Conservation (phyloP, 2,888 invertebrate genomes). For the Hypsopygia costalis region DNA sequence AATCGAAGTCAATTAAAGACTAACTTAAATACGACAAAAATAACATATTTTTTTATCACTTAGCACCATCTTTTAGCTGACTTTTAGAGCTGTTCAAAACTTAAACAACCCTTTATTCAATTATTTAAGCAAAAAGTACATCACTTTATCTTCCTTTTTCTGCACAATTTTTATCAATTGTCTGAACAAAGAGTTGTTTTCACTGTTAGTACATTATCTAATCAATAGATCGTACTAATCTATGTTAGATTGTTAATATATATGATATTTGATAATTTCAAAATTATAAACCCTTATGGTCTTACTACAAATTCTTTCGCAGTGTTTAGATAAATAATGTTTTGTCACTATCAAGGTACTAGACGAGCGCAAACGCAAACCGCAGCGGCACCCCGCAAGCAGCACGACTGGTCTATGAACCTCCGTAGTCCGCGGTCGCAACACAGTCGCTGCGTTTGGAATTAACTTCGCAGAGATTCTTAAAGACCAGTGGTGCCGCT, state of each 20-base stretch:
- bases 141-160: background rate
- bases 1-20: conserved; percentile 11
- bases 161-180: background rate
- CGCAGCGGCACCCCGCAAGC: too few relatives aligned
- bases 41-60: conserved; percentile 29
- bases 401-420: too few relatives aligned
- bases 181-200: conserved; percentile 17
- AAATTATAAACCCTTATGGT: conserved; percentile 2
- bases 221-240: conserved; percentile 35
- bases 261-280: conserved; percentile 11
- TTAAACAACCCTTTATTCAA: conserved; percentile 16
- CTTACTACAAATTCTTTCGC: too few relatives aligned
- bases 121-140: background rate
- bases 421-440: too few relatives aligned
- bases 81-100: conserved; percentile 15
- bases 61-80: conserved; percentile 42
- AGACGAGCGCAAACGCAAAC: too few relatives aligned
- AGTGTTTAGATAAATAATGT: too few relatives aligned
- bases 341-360: too few relatives aligned
- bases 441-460: too few relatives aligned
- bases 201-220: conserved; percentile 40
- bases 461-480: too few relatives aligned
- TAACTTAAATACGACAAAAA: conserved; percentile 22
- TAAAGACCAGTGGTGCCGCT: too few relatives aligned
- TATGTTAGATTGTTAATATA: conserved; percentile 12